Evolutionary conservation across 2,888 invertebrate genomes (phyloP), one percentile per base, ranked within the genome.

Genomic region (Hololepta plana): DNA sequence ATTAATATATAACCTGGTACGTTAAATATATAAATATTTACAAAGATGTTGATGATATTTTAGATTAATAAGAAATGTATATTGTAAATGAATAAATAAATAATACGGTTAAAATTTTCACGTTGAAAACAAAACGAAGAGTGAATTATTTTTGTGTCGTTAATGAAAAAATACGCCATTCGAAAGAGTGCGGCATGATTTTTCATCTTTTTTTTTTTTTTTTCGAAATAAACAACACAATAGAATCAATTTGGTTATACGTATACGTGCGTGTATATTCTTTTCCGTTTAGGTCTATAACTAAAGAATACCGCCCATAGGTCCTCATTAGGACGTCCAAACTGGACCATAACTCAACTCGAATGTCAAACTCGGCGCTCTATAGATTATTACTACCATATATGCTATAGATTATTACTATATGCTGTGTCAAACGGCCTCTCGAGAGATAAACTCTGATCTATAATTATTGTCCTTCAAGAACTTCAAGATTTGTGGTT

Each of bases 281-380:
- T 17, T 17, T 17, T n/a, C n/a, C n/a, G 17, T 17, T 7, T n/a
- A n/a, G 7, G 17, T 7, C 17, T 17, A n/a, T 17, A 7, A 17
- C 11, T 15, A 26, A 24, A 26, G 35, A 38, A 36, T 31, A 38
- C 40, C 39, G 40, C 41, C 42, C 40, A 43, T 44, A 44, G 42
- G 42, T 43, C 42, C 44, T 43, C 45, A 45, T 45, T 45, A 45
- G 44, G 42, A 43, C 39, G 43, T 44, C 43, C 41, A 39, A 42
- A 40, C 38, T 36, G 37, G 39, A 38, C 39, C 42, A 43, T 45
- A 45, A 45, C 36, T 45, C 44, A 45, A 38, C 38, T 38, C 37
- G 36, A 38, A 41, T 44, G 42, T 44, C 44, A 44, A 43, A 45
- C 38, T 39, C 37, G 37, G 40, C 40, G 42, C 40, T 43, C 43